Evolutionary conservation across 2,797 vertebrate genomes (phyloP).

Genomic region (Phoebastria nigripes): DNA sequence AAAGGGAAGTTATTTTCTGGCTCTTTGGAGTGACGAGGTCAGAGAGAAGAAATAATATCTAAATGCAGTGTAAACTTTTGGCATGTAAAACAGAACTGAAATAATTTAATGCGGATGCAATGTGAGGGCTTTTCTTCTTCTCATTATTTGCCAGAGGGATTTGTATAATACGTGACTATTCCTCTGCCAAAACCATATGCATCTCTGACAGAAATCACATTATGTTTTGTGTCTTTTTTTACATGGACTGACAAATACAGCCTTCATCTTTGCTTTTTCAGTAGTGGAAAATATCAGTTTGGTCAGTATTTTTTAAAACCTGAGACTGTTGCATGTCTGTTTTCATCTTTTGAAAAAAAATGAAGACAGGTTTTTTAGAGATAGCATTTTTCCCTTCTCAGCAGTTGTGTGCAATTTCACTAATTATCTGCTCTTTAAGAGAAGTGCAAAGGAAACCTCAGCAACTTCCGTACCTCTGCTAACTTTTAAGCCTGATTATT

Average conservation of each 20-base stretch:
- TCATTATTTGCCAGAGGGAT: slow-evolving; percentile 23
- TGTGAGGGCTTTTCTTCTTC: neutral
- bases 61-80: slow-evolving; percentile 14
- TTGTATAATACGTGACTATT: neutral
- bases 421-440: neutral
- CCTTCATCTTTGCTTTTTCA: neutral
- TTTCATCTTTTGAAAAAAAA: neutral
- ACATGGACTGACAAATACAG: neutral
- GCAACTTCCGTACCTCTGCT: neutral
- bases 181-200: neutral
- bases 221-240: neutral
- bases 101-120: neutral
- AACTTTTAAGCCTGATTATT: neutral
- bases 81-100: neutral
- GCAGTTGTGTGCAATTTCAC: neutral
- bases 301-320: neutral
- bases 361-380: neutral
- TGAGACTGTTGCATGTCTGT: neutral
- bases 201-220: slow-evolving; percentile 7
- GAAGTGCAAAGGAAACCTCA: neutral
- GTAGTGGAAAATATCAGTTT: neutral
- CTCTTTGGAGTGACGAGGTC: neutral
- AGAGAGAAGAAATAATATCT: slow-evolving; percentile 1
- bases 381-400: neutral
- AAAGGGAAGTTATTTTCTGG: neutral